phyloP scores from a whole-genome alignment of 2,113 vertebrate genomes.

The Pterocles burchelli region DNA sequence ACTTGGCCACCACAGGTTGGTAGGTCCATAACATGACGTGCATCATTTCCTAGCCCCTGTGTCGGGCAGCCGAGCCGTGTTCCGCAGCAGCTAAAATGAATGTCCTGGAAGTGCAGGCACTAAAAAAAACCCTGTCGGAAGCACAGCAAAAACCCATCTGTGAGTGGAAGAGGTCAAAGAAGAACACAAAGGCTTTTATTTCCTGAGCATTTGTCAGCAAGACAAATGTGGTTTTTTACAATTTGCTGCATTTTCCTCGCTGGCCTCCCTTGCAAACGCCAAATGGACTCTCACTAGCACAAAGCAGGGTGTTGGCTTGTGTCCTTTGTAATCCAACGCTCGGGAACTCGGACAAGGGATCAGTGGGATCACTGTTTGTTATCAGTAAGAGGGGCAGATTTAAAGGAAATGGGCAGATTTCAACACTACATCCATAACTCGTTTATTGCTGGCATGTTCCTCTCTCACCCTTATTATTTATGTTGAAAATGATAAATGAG shows the following conservation, averaged over 20 bases:
- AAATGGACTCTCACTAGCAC: not conserved
- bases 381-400: not conserved
- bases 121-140: not conserved
- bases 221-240: not conserved
- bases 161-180: constrained; percentile 30
- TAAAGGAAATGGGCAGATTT: constrained; percentile 12
- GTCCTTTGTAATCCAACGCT: not conserved
- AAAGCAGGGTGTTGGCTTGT: not conserved
- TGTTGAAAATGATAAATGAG: constrained; percentile 54
- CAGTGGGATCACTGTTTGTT: not conserved
- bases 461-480: constrained; percentile 13
- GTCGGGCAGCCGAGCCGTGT: accelerated
- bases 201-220: constrained; percentile 42
- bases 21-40: not conserved
- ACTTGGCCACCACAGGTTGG: accelerated
- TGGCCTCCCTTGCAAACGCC: not conserved
- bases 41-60: too few species aligned
- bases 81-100: not conserved
- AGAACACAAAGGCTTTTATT: constrained; percentile 45
- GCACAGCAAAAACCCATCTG: constrained; percentile 22
- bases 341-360: not conserved
- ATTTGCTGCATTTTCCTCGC: constrained; percentile 19
- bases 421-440: not conserved
- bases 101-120: not conserved
- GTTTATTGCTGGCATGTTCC: not conserved